Evolutionary conservation across 2,113 vertebrate species (phyloP).

Genomic region (Enhydra lutris): DNA sequence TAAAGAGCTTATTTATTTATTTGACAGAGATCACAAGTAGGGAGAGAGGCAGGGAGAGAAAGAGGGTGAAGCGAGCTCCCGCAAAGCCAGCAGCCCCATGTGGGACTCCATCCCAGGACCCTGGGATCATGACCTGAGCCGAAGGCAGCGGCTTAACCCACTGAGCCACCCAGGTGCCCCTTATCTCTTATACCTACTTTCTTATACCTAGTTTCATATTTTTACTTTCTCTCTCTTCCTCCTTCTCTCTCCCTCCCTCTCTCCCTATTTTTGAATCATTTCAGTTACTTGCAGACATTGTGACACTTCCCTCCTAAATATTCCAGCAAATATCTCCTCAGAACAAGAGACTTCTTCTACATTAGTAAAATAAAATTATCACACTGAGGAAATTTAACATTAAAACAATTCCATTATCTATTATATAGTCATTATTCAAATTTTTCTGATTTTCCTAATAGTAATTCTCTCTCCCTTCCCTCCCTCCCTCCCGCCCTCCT

Average conservation of each 20-base stretch:
- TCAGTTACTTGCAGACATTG: background rate
- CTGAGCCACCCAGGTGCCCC: too few relatives aligned
- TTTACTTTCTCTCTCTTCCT: background rate
- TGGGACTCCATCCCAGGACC: too few relatives aligned
- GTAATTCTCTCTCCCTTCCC: background rate
- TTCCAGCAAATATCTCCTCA: background rate
- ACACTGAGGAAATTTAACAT: background rate
- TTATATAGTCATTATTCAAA: background rate
- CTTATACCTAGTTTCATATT: background rate
- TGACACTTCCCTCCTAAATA: background rate
- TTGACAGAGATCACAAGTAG: too few relatives aligned
- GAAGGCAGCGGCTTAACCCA: too few relatives aligned
- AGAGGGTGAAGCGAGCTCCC: too few relatives aligned
- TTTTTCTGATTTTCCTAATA: background rate
- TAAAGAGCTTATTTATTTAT: too few relatives aligned
- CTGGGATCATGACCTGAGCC: too few relatives aligned
- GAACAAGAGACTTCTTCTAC: background rate
- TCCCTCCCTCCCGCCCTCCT: too few relatives aligned
- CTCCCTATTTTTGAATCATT: background rate
- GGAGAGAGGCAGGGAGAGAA: too few relatives aligned
- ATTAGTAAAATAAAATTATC: background rate
- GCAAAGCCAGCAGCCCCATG: too few relatives aligned
- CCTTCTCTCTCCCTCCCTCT: background rate
- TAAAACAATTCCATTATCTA: background rate
- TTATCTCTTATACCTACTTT: background rate